Evolutionary conservation across 2,797 vertebrate genomes (phyloP), one percentile per base, ranked within the genome.

Genomic region (Leptoclinus maculatus): DNA sequence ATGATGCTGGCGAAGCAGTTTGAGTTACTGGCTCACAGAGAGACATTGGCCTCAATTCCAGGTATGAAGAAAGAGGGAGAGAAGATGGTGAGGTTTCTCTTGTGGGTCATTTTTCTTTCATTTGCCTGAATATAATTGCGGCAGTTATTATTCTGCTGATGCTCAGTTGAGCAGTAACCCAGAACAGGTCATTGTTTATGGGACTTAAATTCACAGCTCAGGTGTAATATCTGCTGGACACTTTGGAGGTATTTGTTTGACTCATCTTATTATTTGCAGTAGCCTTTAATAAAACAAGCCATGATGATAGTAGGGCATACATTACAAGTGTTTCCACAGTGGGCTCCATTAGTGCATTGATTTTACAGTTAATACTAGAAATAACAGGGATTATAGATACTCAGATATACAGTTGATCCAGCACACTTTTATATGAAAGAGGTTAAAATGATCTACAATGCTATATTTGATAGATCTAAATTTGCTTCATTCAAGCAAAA

Each of bases 91-190:
- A 38, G 25, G 13, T 27, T 66, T 62, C 65, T 78, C 64, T 47
- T 63, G 47, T 75, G 76, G 70, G 57, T 60, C 67, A 62, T 78
- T 84, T 17, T 43, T 10, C 74, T 82, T 70, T 89, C 73, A 82
- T 88, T 87, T 80, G 78, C 79, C 63, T 65, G 60, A 70, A 80
- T 71, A 71, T 85, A 87, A 90, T 80, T 89, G 80, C 78, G n/a
- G 62, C 76, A 29, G 49, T 75, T 78, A 85, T 80, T 59, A 76
- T 83, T 84, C 72, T 82, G 73, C 74, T 82, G 84, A 87, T 81
- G 78, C 59, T 63, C 66, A 36, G 72, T 69, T 82, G 70, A 82
- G 64, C 79, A 74, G 56, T 79, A 78, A 84, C 74, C 36, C 65
- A 57, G 53, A 82, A 45, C 70, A 69, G 80, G 69, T 71, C 57